A percentile compares a stretch with the other conserved stretches of the same genome.
phyloP scores from a whole-genome alignment of 2,888 invertebrate species.

The Andrena haemorrhoa region DNA sequence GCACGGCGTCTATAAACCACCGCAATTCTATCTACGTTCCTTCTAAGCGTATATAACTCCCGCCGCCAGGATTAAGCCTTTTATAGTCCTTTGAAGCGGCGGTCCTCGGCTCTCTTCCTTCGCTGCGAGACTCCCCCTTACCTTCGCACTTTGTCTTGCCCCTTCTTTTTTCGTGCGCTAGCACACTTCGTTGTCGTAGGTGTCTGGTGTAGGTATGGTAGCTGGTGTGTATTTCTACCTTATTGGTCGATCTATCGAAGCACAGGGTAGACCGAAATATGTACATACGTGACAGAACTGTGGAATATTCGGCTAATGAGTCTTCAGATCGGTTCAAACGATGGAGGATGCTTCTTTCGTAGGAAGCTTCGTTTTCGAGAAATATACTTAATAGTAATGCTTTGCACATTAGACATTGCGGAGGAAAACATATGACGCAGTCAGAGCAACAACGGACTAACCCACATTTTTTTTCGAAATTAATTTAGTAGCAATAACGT shows the following conservation, averaged over 20 bases:
- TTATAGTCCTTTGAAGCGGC: slow-evolving; percentile 74
- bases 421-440: too few species aligned
- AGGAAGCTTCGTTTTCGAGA: too few species aligned
- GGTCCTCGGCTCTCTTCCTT: slow-evolving; percentile 31
- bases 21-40: slow-evolving; percentile 79
- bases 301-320: too few species aligned
- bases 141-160: slow-evolving; percentile 18
- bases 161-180: background rate
- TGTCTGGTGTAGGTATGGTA: too few species aligned
- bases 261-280: background rate
- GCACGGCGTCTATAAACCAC: slow-evolving; percentile 79
- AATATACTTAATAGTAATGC: too few species aligned
- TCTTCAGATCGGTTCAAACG: too few species aligned
- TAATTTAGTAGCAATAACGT: too few species aligned
- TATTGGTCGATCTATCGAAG: background rate
- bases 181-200: background rate
- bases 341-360: too few species aligned
- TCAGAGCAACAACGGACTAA: too few species aligned
- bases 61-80: slow-evolving; percentile 77
- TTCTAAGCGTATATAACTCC: slow-evolving; percentile 74
- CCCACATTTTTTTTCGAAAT: too few species aligned
- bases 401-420: too few species aligned
- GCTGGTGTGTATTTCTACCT: background rate
- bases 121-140: background rate
- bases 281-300: too few species aligned